Conservation (phyloP, 2,113 vertebrate genomes). For the Connochaetes taurinus region DNA sequence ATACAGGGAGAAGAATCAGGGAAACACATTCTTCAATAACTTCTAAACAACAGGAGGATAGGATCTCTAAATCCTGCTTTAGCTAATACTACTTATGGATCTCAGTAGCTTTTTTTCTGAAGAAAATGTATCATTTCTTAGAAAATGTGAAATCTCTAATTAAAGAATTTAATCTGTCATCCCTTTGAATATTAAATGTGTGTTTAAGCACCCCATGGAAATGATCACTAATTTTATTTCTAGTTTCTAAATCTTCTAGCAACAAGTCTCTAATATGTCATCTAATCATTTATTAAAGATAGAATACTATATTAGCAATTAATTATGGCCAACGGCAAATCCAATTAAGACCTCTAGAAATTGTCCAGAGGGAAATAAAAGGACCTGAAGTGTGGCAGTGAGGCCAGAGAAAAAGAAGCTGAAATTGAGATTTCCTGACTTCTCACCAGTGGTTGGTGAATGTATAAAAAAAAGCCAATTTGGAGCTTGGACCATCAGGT, state of each 20-base stretch:
- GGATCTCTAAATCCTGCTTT: not conserved
- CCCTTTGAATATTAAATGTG: not conserved
- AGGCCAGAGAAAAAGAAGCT: not conserved
- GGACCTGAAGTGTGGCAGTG: not conserved
- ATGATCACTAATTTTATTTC: conserved; percentile 32
- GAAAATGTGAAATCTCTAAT: not conserved
- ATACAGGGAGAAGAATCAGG: not conserved
- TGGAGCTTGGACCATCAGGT: not conserved
- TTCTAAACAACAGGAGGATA: not conserved
- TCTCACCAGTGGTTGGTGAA: not conserved
- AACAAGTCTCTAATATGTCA: not conserved
- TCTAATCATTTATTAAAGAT: conserved; percentile 5
- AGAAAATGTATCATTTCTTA: not conserved
- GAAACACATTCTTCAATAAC: not conserved
- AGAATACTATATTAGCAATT: not conserved
- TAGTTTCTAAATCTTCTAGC: not conserved
- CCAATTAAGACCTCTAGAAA: not conserved
- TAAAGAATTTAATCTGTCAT: not conserved
- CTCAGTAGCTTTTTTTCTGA: not conserved
- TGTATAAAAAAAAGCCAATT: not conserved
- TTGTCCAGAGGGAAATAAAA: not conserved
- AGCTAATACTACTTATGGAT: not conserved
- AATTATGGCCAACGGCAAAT: not conserved
- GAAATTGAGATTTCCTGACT: not conserved
- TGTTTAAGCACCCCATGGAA: not conserved